Evolutionary conservation across 2,888 invertebrate species (phyloP).

Genomic region (Megamerina dolium): DNA sequence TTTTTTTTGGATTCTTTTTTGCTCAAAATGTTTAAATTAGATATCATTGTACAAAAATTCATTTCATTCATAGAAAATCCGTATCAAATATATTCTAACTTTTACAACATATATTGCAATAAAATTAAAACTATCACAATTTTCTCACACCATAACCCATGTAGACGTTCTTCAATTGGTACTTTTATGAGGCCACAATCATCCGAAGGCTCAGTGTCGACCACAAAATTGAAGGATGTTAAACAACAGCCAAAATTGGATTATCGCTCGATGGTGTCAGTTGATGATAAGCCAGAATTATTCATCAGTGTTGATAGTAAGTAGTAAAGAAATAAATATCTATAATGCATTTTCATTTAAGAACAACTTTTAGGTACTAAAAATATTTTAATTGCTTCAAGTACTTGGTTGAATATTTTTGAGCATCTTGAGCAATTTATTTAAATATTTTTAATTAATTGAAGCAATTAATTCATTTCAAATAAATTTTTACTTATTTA

Average conservation of each 20-base stretch:
- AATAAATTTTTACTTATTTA: too few species aligned
- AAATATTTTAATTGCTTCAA: background rate
- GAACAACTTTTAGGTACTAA: background rate
- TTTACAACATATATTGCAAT: too few species aligned
- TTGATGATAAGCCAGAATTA: constrained; percentile 91
- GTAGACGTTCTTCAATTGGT: constrained; percentile 78
- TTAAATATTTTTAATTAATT: too few species aligned
- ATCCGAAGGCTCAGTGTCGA: constrained; percentile 58
- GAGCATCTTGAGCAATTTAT: too few species aligned
- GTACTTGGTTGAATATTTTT: background rate
- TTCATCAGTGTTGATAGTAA: constrained; percentile 92
- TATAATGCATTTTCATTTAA: constrained; percentile 5
- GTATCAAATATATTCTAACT: too few species aligned
- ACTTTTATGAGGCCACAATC: constrained; percentile 75
- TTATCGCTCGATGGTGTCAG: constrained; percentile 88
- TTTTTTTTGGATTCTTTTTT: too few species aligned
- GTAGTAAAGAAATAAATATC: constrained; percentile 49
- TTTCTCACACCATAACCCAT: too few species aligned
- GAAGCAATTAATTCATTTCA: too few species aligned
- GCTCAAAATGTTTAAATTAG: too few species aligned
- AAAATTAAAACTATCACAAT: too few species aligned
- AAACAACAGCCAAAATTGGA: constrained; percentile 77
- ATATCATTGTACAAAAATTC: too few species aligned
- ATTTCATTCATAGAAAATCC: too few species aligned
- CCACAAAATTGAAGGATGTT: constrained; percentile 52